phyloP scores from a whole-genome alignment of 2,113 vertebrate genomes.

The Mus pahari region DNA sequence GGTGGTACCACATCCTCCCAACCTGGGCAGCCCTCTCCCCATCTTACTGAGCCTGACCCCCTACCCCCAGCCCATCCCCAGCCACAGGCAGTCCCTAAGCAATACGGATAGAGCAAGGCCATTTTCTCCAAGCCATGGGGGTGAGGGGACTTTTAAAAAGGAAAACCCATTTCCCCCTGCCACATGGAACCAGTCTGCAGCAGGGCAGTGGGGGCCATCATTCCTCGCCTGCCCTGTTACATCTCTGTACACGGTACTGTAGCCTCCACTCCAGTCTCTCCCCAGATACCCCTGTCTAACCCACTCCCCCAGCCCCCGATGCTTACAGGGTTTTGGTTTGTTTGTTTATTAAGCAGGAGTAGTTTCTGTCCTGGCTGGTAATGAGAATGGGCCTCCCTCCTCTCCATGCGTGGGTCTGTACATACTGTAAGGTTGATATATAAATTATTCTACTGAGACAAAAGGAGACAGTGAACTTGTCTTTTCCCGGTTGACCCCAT shows the following conservation, averaged over 20 bases:
- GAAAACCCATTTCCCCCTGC: background rate
- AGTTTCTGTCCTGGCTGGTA: constrained; percentile 37
- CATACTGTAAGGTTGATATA: constrained; percentile 92
- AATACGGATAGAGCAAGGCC: constrained; percentile 68
- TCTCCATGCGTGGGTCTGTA: constrained; percentile 85
- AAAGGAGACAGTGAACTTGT: constrained; percentile 66
- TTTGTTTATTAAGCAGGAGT: constrained; percentile 76
- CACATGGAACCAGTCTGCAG: background rate
- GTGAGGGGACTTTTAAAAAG: constrained; percentile 25
- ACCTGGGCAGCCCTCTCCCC: constrained; percentile 10
- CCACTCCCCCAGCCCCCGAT: constrained; percentile 84
- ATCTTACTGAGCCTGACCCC: too few species aligned
- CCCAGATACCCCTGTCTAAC: constrained; percentile 34
- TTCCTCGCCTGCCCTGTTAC: constrained; percentile 81
- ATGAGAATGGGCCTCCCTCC: constrained; percentile 35
- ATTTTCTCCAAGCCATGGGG: constrained; percentile 72
- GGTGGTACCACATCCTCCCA: constrained; percentile 18
- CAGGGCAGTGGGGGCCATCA: background rate
- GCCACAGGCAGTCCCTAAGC: constrained; percentile 49
- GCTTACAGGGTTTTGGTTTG: constrained; percentile 95
- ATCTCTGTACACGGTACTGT: constrained; percentile 94
- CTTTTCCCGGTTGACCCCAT: constrained; percentile 16
- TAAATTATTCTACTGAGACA: constrained; percentile 88
- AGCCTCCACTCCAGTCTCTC: constrained; percentile 76
- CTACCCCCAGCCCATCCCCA: background rate